Conservation (phyloP, 2,888 invertebrate species). For the Lepidochrysops patricia region DNA sequence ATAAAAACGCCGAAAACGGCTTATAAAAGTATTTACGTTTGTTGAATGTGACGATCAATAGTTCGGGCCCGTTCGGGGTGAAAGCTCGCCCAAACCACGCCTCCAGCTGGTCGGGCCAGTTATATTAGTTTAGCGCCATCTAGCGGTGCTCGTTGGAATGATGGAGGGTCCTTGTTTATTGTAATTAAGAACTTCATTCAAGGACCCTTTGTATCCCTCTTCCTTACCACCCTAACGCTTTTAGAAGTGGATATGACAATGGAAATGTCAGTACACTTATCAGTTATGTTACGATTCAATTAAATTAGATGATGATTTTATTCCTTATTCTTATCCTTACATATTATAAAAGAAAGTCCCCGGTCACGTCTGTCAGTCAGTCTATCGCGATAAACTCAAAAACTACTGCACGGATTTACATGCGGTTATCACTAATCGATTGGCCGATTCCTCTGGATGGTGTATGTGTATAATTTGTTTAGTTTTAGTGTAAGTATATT, state of each 20-base stretch:
- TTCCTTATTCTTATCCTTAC: too few species aligned
- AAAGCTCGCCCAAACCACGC: constrained; percentile 57
- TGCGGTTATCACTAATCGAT: too few species aligned
- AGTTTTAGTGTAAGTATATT: too few species aligned
- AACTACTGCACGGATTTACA: too few species aligned
- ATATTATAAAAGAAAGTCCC: too few species aligned
- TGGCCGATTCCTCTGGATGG: too few species aligned
- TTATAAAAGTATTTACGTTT: constrained; percentile 42
- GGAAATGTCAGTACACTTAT: neutral
- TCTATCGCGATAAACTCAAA: too few species aligned
- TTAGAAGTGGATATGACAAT: neutral
- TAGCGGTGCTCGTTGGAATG: constrained; percentile 24
- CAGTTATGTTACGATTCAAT: too few species aligned
- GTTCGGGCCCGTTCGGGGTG: constrained; percentile 47
- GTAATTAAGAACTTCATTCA: neutral
- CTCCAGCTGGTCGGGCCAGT: constrained; percentile 37
- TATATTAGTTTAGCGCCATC: constrained; percentile 46
- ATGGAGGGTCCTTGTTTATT: neutral
- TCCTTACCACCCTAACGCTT: neutral
- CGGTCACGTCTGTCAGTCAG: too few species aligned
- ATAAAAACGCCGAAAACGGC: constrained; percentile 38
- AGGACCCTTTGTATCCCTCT: neutral
- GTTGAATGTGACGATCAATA: constrained; percentile 52
- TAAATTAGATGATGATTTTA: too few species aligned
- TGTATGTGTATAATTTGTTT: too few species aligned